phyloP scores from a whole-genome alignment of 2,113 vertebrate genomes.

The Protomyctophum bolini region DNA sequence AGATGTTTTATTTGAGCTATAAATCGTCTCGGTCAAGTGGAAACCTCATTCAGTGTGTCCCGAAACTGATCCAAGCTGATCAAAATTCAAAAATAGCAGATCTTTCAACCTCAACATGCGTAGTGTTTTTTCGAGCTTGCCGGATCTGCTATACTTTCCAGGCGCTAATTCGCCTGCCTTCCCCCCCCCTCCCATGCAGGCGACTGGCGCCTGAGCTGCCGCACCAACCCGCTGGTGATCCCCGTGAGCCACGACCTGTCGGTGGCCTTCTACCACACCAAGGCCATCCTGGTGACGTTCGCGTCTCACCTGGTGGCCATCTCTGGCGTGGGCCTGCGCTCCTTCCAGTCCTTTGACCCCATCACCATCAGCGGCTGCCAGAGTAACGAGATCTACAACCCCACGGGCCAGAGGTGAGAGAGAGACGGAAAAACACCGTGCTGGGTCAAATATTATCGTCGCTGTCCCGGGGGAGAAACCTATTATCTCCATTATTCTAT shows the following conservation, averaged over 20 bases:
- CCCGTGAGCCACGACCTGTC: slow-evolving; percentile 98
- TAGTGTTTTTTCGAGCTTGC: no score
- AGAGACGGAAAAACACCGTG: background rate
- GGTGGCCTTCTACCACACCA: slow-evolving; percentile 96
- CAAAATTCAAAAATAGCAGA: no score
- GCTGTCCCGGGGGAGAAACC: background rate
- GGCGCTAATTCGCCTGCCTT: no score
- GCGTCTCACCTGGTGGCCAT: slow-evolving; percentile 90
- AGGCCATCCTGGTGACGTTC: slow-evolving; percentile 91
- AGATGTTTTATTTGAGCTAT: no score
- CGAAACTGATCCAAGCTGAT: no score
- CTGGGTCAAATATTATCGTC: no score
- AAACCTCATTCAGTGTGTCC: no score
- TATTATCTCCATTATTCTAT: background rate
- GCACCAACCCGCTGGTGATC: slow-evolving; percentile 97
- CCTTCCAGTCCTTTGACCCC: slow-evolving; percentile 98
- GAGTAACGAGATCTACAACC: slow-evolving; percentile 97
- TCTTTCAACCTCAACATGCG: no score
- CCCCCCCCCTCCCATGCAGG: slow-evolving; percentile 79
- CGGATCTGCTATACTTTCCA: no score
- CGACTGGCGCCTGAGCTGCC: slow-evolving; percentile 94
- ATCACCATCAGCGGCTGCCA: slow-evolving; percentile 98
- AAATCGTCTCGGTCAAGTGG: no score
- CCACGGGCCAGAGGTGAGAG: slow-evolving; percentile 92
- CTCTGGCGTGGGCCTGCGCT: slow-evolving; percentile 95